Evolutionary conservation across 2,888 invertebrate genomes (phyloP).

Genomic region (Phaonia tiefii): DNA sequence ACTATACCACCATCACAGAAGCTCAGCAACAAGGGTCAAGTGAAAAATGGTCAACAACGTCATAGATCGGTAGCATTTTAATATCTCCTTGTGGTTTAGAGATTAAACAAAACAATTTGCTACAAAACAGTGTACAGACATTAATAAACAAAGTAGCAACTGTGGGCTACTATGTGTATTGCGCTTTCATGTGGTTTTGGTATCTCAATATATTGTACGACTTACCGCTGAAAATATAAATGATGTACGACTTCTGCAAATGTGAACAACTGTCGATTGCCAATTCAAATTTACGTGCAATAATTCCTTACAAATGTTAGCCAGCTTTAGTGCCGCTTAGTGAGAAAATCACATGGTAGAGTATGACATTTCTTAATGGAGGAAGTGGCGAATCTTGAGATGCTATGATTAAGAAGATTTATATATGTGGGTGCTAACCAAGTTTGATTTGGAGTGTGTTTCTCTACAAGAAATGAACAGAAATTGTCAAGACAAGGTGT

Average conservation of each 20-base stretch:
- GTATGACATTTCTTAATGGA: too few relatives aligned
- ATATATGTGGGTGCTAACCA: too few relatives aligned
- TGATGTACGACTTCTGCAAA: conserved; percentile 24
- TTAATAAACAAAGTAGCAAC: conserved; percentile 62
- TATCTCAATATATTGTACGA: conserved; percentile 12
- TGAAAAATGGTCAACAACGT: conserved; percentile 23
- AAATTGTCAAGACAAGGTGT: too few relatives aligned
- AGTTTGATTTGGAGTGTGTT: too few relatives aligned
- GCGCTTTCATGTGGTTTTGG: conserved; percentile 48
- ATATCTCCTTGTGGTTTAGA: conserved; percentile 43
- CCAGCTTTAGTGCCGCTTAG: conserved; percentile 51
- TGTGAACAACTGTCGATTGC: conserved; percentile 54
- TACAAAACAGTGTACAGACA: conserved; percentile 54
- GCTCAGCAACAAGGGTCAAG: not conserved
- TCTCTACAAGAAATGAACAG: too few relatives aligned
- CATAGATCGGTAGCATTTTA: not conserved
- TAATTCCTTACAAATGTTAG: conserved; percentile 38
- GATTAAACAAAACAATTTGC: conserved; percentile 58
- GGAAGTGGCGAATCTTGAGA: too few relatives aligned
- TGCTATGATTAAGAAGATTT: too few relatives aligned
- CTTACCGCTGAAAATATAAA: not conserved
- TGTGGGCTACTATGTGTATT: conserved; percentile 61
- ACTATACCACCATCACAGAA: conserved; percentile 34
- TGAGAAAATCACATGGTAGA: conserved; percentile 29
- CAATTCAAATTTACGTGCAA: conserved; percentile 20